Percentiles rank a stretch among this genome's conserved stretches.
These are phyloP conservation scores for Papilio elwesi DNA, from an alignment of 2,888 invertebrate species.

Conservation along the genomic window DNA sequence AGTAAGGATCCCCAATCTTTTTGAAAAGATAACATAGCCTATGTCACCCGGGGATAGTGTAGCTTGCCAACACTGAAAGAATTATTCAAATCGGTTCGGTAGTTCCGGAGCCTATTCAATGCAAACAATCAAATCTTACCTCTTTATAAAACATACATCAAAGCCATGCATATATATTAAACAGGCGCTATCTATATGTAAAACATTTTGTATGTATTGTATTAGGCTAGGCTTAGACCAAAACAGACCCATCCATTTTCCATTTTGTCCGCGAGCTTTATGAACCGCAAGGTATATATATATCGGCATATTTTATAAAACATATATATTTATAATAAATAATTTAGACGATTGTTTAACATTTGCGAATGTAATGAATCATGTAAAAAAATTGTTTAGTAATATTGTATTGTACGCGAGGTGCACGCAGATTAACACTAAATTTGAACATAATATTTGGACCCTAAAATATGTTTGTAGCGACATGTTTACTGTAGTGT, in stretches of 20 bases:
- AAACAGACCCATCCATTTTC: constrained; percentile 55
- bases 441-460: not conserved
- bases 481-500: not conserved
- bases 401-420: not conserved
- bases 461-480: too few relatives aligned
- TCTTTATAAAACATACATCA: too few relatives aligned
- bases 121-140: too few relatives aligned
- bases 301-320: constrained; percentile 27
- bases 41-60: too few relatives aligned
- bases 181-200: too few relatives aligned
- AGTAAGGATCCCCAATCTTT: too few relatives aligned
- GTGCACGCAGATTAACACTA: not conserved
- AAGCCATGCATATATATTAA: too few relatives aligned
- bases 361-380: not conserved
- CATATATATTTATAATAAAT: constrained; percentile 7
- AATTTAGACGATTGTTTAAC: not conserved
- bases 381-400: not conserved
- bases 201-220: constrained; percentile 56
- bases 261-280: constrained; percentile 32
- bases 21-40: too few relatives aligned
- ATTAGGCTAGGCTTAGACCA: constrained; percentile 71
- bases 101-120: too few relatives aligned
- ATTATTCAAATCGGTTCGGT: too few relatives aligned
- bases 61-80: too few relatives aligned
- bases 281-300: not conserved